A percentile compares a stretch with the other conserved stretches of the same genome.
Evolutionary conservation across 2,797 vertebrate genomes (phyloP).

Genomic region (Acanthiza pusilla): DNA sequence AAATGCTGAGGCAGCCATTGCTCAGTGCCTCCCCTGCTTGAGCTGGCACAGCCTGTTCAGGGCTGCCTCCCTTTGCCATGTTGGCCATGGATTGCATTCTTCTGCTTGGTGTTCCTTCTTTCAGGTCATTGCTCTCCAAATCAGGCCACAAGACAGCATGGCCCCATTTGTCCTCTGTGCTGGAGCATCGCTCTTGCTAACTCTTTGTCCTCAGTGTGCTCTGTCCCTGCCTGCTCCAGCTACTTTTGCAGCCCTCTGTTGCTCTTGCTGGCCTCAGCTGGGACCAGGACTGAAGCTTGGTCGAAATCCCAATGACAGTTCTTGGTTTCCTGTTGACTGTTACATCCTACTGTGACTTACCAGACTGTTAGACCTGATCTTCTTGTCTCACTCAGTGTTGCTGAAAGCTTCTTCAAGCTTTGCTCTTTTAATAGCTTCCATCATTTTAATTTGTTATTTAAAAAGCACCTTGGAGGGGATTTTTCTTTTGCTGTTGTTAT

Average conservation of each 20-base stretch:
- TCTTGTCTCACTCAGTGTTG: background rate
- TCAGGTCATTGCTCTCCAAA: conserved; percentile 19
- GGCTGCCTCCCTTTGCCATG: background rate
- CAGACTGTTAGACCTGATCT: conserved; percentile 4
- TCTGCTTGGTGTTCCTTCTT: background rate
- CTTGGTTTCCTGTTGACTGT: background rate
- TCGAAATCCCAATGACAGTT: background rate
- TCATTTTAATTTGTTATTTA: background rate
- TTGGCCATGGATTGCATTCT: background rate
- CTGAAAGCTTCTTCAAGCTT: background rate
- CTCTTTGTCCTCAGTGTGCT: background rate
- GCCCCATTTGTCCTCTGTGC: background rate
- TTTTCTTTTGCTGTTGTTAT: background rate
- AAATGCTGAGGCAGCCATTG: background rate
- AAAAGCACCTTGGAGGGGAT: background rate
- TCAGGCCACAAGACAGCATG: background rate
- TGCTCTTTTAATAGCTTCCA: background rate
- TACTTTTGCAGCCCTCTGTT: background rate
- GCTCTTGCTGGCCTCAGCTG: background rate
- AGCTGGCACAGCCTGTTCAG: background rate
- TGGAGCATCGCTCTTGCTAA: background rate
- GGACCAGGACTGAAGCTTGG: background rate
- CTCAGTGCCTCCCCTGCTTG: background rate
- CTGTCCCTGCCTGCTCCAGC: background rate
- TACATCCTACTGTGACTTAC: background rate